A percentile compares a stretch with the other conserved stretches of the same genome.
Conservation (phyloP, 2,797 vertebrate species). For the Mormyrops boulengeri region DNA sequence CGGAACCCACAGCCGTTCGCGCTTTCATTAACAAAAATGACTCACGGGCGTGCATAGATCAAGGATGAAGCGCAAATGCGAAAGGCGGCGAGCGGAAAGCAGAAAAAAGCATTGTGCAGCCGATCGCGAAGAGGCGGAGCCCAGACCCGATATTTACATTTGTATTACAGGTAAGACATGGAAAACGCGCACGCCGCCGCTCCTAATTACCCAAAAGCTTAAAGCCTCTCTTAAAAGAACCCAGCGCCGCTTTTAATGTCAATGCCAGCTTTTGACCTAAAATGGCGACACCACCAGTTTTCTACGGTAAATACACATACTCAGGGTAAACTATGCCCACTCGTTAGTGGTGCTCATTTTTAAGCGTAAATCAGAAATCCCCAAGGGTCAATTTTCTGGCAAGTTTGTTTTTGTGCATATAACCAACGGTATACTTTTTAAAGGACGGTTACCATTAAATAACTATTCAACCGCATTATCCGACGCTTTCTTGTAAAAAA, state of each 20-base stretch:
- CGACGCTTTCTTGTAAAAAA: not conserved
- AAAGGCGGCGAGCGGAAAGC: constrained; percentile 61
- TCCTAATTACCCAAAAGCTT: not conserved
- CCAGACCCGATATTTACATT: constrained; percentile 60
- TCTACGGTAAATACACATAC: constrained; percentile 25
- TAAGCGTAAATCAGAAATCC: not conserved
- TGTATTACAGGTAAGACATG: constrained; percentile 64
- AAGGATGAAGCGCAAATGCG: constrained; percentile 72
- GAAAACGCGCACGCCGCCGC: constrained; percentile 31
- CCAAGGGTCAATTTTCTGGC: not conserved
- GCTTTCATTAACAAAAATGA: constrained; percentile 35
- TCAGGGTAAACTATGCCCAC: constrained; percentile 6
- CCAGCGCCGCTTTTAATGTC: not conserved
- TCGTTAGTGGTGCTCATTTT: not conserved
- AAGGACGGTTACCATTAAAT: not conserved
- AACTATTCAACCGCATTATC: not conserved
- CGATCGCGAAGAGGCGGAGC: constrained; percentile 58
- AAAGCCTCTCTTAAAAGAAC: not conserved
- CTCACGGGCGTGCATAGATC: constrained; percentile 34
- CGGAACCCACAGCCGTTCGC: not conserved
- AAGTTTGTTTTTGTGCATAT: not conserved
- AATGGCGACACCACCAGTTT: constrained; percentile 52
- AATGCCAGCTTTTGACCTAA: constrained; percentile 34
- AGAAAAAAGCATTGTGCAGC: constrained; percentile 64
- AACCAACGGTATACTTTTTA: not conserved